Evolutionary conservation across 2,113 vertebrate genomes (phyloP).

Genomic region (Corvus hawaiiensis): DNA sequence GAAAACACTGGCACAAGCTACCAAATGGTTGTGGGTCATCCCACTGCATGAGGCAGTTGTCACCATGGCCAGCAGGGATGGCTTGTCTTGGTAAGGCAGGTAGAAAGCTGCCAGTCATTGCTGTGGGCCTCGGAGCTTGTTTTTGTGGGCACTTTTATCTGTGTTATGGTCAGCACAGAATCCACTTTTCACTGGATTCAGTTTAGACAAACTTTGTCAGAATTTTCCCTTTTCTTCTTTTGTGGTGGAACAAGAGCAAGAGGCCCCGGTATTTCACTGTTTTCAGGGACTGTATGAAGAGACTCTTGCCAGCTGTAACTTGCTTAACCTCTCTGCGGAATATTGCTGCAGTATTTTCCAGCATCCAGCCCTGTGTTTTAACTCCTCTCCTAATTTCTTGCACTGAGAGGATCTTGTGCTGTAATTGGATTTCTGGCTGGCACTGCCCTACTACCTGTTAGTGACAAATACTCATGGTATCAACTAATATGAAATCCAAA

Average conservation of each 20-base stretch:
- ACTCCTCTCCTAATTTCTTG: background rate
- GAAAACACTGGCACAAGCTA: background rate
- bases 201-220: background rate
- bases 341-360: background rate
- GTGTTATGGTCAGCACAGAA: background rate
- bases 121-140: background rate
- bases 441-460: background rate
- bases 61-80: background rate
- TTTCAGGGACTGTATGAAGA: background rate
- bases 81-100: background rate
- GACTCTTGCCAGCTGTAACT: background rate
- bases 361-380: background rate
- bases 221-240: background rate
- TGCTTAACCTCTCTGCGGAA: background rate
- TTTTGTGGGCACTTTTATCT: background rate
- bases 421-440: background rate
- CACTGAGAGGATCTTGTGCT: background rate
- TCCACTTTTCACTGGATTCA: background rate
- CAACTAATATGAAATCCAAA: background rate
- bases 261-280: background rate
- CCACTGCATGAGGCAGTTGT: fast-evolving
- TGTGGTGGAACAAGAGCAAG: background rate
- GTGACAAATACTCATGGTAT: background rate
- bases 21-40: background rate
- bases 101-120: background rate